These are phyloP conservation scores for Oophaga pumilio DNA, from an alignment of 2,113 vertebrate species.

Conservation along the genomic window DNA sequence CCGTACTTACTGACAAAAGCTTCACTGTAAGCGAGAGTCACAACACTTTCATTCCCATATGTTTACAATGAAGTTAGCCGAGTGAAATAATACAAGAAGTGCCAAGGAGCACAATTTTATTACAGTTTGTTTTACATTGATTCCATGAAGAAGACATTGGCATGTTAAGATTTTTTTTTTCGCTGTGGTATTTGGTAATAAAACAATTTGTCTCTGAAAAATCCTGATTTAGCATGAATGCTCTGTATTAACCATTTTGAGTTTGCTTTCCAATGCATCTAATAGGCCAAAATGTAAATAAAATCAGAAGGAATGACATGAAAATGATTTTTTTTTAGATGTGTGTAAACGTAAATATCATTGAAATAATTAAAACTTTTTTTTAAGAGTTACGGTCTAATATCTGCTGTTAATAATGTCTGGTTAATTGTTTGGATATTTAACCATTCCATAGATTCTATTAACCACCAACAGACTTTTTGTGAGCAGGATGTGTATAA, in stretches of 20 bases:
- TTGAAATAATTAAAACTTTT: conserved; percentile 6
- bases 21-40: background rate
- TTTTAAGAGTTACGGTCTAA: background rate
- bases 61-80: background rate
- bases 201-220: conserved; percentile 2
- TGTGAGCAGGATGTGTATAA: background rate
- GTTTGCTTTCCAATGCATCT: conserved; percentile 15
- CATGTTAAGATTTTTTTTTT: conserved; percentile 10
- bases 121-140: background rate
- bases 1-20: background rate
- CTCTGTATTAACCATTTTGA: background rate
- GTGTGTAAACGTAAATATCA: background rate
- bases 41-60: background rate
- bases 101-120: conserved; percentile 19
- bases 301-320: background rate
- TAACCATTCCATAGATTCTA: background rate
- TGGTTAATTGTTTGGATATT: background rate
- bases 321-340: conserved; percentile 10
- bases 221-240: conserved; percentile 15
- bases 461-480: background rate
- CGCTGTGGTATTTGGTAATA: conserved; percentile 29
- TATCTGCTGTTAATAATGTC: background rate
- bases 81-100: background rate
- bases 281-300: conserved; percentile 40
- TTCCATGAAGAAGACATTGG: conserved; percentile 25